phyloP scores from a whole-genome alignment of 2,888 invertebrate genomes.

The Zeuzera pyrina region DNA sequence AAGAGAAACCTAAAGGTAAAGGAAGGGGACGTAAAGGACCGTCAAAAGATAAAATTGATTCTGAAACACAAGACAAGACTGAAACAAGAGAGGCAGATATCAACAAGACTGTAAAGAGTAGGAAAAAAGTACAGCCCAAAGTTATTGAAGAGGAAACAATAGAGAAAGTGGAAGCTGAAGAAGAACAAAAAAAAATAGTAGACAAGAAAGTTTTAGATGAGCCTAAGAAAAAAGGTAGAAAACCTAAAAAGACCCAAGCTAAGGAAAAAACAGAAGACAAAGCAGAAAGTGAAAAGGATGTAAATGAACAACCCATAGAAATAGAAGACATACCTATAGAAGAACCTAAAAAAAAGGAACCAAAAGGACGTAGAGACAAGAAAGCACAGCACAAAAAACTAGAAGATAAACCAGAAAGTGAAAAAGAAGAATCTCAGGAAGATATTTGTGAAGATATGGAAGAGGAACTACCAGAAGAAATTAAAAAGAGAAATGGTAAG shows the following conservation, averaged over 20 bases:
- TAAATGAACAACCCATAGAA: background rate
- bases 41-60: too few species aligned
- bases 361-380: conserved; percentile 13
- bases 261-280: conserved; percentile 2
- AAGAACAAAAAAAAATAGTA: too few species aligned
- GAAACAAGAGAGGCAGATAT: too few species aligned
- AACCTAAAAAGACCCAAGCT: conserved; percentile 7
- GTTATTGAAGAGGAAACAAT: conserved; percentile 20
- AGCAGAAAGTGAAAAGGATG: background rate
- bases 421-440: conserved; percentile 20
- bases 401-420: conserved; percentile 31
- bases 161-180: conserved; percentile 13
- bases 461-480: conserved; percentile 31
- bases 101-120: background rate
- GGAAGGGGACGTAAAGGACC: too few species aligned
- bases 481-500: conserved; percentile 50
- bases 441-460: conserved; percentile 24
- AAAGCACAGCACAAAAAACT: conserved; percentile 21
- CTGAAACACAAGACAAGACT: too few species aligned
- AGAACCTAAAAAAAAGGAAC: conserved; percentile 15
- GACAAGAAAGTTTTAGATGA: too few species aligned
- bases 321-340: conserved; percentile 8
- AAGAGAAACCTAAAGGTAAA: conserved; percentile 1
- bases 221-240: too few species aligned
- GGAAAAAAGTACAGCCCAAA: conserved; percentile 17